Base-by-base conservation (phyloP, 2,797 vertebrate species). In the Cossypha heuglini region DNA sequence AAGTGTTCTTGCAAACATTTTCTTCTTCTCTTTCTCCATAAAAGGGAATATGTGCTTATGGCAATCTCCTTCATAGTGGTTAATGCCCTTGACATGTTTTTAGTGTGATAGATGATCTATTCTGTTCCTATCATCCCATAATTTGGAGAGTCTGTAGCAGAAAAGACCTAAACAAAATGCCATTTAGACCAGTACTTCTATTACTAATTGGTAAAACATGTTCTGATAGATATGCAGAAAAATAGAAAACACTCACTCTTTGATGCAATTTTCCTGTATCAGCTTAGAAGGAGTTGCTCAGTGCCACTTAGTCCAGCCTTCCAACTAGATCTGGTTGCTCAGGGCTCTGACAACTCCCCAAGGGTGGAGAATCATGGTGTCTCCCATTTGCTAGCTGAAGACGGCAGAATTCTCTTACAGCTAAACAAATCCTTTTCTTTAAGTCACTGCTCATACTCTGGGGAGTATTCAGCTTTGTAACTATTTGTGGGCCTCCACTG, bases 21-120 rank as follows among this genome's bases (percentile, higher is more conserved):
- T 89, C 78, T 67, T 77, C 71, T 85, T 73, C 38, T 94, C 58
- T 84, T 79, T 94, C 54, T 81, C 97, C 94, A 80, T 96, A 97
- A 94, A 97, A 92, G 96, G 95, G 2, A 90, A 63, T 68, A 46
- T 62, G 37, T 74, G 55, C 84, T 66, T 61, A 61, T 3, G 8
- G n/a, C 62, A 90, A 22, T 91, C 37, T 85, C 38, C 66, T 91
- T 93, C 52, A 35, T 45, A 68, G 59, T 46, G 77, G 20, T 21
- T 85, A 88, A 61, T 85, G 22, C 18, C 14, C 49, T 91, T 91
- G 72, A 49, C 57, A 28, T 68, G 49, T 33, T 76, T 95, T 57
- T 49, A 71, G 31, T 64, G 63, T 93, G 72, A 71, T 89, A 55
- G 40, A 85, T 66, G n/a, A 17, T 91, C 19, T 89, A 42, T 85